Evolutionary conservation across 2,888 invertebrate species (phyloP), one percentile per base, ranked within the genome.

Genomic region (Melieria picta): DNA sequence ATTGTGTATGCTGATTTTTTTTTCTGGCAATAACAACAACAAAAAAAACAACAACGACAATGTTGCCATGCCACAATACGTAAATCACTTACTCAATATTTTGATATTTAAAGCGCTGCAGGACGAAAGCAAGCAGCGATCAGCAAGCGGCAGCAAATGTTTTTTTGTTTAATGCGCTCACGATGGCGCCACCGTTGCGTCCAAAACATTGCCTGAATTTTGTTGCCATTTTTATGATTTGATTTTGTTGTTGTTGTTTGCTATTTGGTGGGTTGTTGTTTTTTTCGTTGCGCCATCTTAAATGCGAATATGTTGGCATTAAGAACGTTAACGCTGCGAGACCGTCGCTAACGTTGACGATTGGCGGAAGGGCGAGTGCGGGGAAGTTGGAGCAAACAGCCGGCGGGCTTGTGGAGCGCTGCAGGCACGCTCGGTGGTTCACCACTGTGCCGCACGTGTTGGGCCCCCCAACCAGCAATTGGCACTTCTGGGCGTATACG

Each of bases 41-140:
- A 30, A 13, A 13, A 57, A 47, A n/a, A 57, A 16, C 30, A 9
- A 5, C 5, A 30, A 30, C 30, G 30, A 30, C 0, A 30, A 30
- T 30, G 30, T 30, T 47, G 47, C 13, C 56, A 7, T 56, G 46
- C 45, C 10, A n/a, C 57, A 30, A 46, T 16, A 57, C 57, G 42
- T 47, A 66, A 57, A 65, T 65, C 56, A 58, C 66, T 66, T 48
- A 57, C 48, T 66, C 42, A 66, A 66, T 66, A 66, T 66, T 66
- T 57, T 47, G 66, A 42, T 66, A 47, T 58, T 58, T 66, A 57
- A 58, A 42, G 45, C 5, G 45, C 48, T n/a, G 57, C 16, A 47
- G 16, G 57, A 66, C n/a, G 48, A 47, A 57, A 46, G 16, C 13
- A 58, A 58, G 66, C 5, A 66, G 13, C 58, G 16, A 58, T 57